A percentile compares a stretch with the other conserved stretches of the same genome.
Conservation (phyloP, 2,113 vertebrate species). For the Typhlomys cinereus region DNA sequence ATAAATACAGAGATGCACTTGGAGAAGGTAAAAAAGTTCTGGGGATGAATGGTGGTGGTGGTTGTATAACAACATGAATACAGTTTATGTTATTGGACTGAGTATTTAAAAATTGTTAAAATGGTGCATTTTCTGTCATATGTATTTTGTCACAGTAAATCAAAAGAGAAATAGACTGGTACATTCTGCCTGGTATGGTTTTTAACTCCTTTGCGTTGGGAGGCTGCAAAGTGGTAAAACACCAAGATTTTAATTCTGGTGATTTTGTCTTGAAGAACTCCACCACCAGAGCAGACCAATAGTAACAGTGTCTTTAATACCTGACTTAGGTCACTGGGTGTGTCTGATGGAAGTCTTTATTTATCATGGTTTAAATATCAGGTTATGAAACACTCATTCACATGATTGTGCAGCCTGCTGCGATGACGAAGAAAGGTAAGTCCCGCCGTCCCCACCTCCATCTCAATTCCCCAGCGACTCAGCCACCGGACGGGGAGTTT, state of each 20-base stretch:
- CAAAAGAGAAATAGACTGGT: background rate
- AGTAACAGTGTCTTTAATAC: background rate
- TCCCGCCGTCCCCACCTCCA: too few relatives aligned
- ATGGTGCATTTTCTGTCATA: background rate
- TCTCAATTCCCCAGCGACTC: too few relatives aligned
- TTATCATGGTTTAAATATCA: constrained; percentile 38
- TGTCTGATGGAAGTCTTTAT: constrained; percentile 38
- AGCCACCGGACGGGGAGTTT: too few relatives aligned
- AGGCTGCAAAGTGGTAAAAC: background rate
- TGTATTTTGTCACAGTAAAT: background rate
- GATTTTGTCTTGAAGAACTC: background rate
- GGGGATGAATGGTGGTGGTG: background rate
- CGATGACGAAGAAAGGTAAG: too few relatives aligned
- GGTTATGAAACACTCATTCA: constrained; percentile 25
- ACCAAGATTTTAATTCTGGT: constrained; percentile 18
- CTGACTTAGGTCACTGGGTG: background rate
- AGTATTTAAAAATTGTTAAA: background rate
- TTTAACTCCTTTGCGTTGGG: background rate
- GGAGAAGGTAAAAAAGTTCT: background rate
- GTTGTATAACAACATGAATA: background rate
- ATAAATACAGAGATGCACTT: background rate
- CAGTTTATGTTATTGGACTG: background rate
- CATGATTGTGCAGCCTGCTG: too few relatives aligned
- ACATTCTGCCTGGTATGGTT: background rate
- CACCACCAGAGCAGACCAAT: background rate